Evolutionary conservation across 1,140 invertebrate genomes (phyloP), one percentile per base, ranked within the genome.

Genomic region (Drosophila neocordata): DNA sequence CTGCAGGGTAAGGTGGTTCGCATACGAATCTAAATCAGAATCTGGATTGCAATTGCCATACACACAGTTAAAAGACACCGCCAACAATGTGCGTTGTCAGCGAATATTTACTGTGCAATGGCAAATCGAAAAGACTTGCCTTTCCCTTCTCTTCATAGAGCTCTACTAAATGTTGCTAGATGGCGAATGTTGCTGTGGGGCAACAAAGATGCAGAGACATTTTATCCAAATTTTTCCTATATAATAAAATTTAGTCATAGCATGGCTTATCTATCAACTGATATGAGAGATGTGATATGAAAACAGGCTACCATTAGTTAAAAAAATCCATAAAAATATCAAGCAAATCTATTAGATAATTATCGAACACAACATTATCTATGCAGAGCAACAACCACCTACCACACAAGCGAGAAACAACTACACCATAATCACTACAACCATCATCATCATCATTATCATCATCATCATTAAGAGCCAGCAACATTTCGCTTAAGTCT

Each of bases 11-110:
- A 20, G 15, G 15, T 48, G 41, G 18, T 20, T 11, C 41, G 41
- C 6, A 6, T 20, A 20, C 5, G 41, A 48, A 48, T 48, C 41
- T 48, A 48, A 48, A 48, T 48, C 41, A 48, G 41, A 48, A 48
- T 48, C 41, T 48, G 15, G 15, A 48, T 48, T 48, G 62, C 78
- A 69, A 62, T 56, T 69, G 73, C 24, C 59, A 34, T n/a, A 34
- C 58, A 65, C 64, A 20, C 64, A 20, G 15, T 48, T 64, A 74
- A 88, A 88, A 88, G 79, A 63, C 12, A 61, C 81, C 81, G 81
- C 78, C 57, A 62, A 73, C 75, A 83, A 79, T 87, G 82, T 82
- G 69, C 68, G 51, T 65, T 87, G 82, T 87, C 82, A 69, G 77
- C 66, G 57, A 57, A 56, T 64, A 61, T 57, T 51, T 58, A 37